A percentile compares a stretch with the other conserved stretches of the same genome.
Evolutionary conservation across 1,140 invertebrate genomes (phyloP).

Genomic region (Drosophila micromelanica): DNA sequence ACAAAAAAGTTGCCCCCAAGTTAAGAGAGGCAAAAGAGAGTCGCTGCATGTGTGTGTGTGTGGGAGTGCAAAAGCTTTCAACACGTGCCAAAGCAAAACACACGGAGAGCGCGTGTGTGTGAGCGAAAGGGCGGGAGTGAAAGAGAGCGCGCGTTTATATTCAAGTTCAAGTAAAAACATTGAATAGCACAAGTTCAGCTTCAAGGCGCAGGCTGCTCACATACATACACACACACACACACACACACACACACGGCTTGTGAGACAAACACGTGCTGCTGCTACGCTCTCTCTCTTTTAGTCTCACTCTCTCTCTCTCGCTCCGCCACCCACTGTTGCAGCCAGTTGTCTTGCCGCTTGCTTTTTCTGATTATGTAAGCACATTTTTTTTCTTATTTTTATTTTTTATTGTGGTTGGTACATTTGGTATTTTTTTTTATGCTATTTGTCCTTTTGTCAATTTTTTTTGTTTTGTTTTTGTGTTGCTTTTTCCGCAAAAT

Average conservation of each 20-base stretch:
- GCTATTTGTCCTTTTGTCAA: constrained; percentile 2
- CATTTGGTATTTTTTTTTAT: constrained; percentile 12
- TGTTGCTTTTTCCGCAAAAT: constrained; percentile 35
- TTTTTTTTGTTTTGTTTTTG: constrained; percentile 21
- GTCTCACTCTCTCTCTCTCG: neutral
- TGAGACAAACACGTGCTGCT: constrained; percentile 52
- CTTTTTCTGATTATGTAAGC: constrained; percentile 77
- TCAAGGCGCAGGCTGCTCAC: constrained; percentile 45
- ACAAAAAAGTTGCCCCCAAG: neutral
- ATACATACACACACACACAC: constrained; percentile 13
- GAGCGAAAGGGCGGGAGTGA: neutral
- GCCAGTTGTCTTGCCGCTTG: constrained; percentile 12
- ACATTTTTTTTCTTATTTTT: constrained; percentile 42
- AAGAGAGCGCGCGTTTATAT: constrained; percentile 28
- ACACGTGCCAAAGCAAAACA: constrained; percentile 15
- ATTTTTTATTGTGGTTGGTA: constrained; percentile 34
- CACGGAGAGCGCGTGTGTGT: constrained; percentile 31
- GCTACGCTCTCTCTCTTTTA: neutral
- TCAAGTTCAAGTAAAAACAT: constrained; percentile 82
- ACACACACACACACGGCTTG: constrained; percentile 2
- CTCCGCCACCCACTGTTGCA: constrained; percentile 11
- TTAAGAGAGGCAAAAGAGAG: constrained; percentile 26
- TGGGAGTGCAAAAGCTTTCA: constrained; percentile 48
- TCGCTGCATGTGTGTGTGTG: neutral
- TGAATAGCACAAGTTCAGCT: constrained; percentile 76